phyloP scores from a whole-genome alignment of 2,797 vertebrate genomes.

The Acridotheres tristis region DNA sequence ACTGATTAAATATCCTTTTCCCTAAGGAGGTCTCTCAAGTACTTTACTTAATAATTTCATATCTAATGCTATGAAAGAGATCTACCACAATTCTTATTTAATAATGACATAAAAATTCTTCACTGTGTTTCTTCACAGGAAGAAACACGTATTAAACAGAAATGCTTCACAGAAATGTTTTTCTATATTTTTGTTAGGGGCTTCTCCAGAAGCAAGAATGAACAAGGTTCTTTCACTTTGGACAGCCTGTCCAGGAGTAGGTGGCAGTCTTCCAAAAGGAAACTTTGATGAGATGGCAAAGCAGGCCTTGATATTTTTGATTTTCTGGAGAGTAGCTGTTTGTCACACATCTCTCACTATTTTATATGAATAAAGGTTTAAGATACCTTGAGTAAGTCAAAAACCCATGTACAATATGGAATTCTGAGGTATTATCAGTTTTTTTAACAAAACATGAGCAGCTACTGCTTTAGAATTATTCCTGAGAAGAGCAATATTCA shows the following conservation, averaged over 20 bases:
- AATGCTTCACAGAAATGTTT: background rate
- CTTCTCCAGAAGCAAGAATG: background rate
- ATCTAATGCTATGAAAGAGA: background rate
- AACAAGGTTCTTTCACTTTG: background rate
- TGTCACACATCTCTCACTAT: background rate
- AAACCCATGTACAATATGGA: background rate
- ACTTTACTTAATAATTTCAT: background rate
- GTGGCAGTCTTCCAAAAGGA: background rate
- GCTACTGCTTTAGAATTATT: background rate
- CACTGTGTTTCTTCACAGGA: background rate
- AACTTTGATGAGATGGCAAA: background rate
- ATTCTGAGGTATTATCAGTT: background rate
- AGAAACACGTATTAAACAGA: background rate
- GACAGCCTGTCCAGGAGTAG: background rate
- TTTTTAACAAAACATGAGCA: background rate
- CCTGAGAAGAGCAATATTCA: background rate
- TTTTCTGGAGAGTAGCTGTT: background rate
- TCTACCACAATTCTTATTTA: background rate
- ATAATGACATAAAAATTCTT: background rate
- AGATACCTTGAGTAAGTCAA: background rate
- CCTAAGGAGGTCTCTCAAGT: background rate
- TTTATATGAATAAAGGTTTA: background rate
- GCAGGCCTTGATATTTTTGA: background rate
- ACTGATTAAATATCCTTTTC: background rate
- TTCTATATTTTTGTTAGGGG: background rate